Percentiles rank a stretch among this genome's conserved stretches.
Conservation (phyloP, 2,797 vertebrate genomes). For the Muscicapa comitata region DNA sequence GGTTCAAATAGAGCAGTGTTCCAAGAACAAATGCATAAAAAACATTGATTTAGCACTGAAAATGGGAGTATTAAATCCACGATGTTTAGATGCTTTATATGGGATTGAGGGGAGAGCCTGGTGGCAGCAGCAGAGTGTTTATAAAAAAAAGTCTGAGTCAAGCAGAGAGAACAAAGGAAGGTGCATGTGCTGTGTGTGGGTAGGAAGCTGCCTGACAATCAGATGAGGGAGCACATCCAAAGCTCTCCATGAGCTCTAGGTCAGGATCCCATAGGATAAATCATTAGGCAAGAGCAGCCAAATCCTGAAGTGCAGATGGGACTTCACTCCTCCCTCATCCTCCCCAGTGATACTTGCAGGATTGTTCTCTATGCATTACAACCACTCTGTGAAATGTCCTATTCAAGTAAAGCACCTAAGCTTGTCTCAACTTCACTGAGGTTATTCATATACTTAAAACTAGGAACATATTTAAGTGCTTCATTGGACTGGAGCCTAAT, state of each 20-base stretch:
- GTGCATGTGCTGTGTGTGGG: neutral
- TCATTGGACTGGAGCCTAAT: conserved; percentile 34
- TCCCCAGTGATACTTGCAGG: neutral
- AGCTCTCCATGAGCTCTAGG: neutral
- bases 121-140: neutral
- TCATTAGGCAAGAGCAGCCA: neutral
- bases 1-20: neutral
- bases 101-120: neutral
- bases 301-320: neutral
- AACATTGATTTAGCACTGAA: conserved; percentile 50
- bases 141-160: neutral
- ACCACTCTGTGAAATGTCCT: neutral
- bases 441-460: conserved; percentile 21
- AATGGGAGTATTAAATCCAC: conserved; percentile 45
- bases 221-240: neutral
- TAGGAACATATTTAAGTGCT: conserved; percentile 36
- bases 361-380: neutral
- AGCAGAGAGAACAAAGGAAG: conserved; percentile 34
- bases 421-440: neutral
- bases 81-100: conserved; percentile 20
- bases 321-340: neutral
- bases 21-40: conserved; percentile 67
- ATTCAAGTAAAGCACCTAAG: neutral
- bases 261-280: neutral
- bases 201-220: neutral